Percentiles rank a stretch among this genome's conserved stretches.
Evolutionary conservation across 2,113 vertebrate genomes (phyloP).

Genomic region (Dinomys branickii): DNA sequence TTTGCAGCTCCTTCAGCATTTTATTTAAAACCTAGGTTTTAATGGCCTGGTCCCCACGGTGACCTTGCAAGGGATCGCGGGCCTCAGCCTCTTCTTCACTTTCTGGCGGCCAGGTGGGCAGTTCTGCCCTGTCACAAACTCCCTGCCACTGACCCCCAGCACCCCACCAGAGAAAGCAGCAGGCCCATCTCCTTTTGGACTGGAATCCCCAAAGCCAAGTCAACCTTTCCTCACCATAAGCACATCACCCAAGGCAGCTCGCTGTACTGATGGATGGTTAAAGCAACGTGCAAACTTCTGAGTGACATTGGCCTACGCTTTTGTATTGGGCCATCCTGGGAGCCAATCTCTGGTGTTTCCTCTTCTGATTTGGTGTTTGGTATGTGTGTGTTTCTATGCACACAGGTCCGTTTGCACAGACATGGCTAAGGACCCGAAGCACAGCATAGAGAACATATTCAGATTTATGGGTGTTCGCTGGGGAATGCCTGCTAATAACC

Average conservation of each 20-base stretch:
- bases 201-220: not conserved
- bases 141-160: not conserved
- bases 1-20: not conserved
- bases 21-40: not conserved
- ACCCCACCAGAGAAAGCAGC: not conserved
- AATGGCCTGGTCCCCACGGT: not conserved
- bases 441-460: not conserved
- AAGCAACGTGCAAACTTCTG: not conserved
- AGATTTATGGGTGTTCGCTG: not conserved
- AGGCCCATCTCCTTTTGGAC: rapidly evolving
- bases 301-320: not conserved
- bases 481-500: not conserved
- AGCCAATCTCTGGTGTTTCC: not conserved
- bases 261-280: not conserved
- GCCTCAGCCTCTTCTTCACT: not conserved
- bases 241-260: not conserved
- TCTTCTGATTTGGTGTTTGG: not conserved
- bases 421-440: not conserved
- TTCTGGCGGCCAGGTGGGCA: not conserved
- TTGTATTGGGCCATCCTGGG: not conserved
- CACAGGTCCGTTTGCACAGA: not conserved
- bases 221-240: not conserved
- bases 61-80: too few relatives aligned
- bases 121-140: too few relatives aligned
- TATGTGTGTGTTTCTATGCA: not conserved